Percentiles rank a stretch among this genome's conserved stretches.
Evolutionary conservation across 1,140 invertebrate species (phyloP).

Genomic region (Nomia melanderi): DNA sequence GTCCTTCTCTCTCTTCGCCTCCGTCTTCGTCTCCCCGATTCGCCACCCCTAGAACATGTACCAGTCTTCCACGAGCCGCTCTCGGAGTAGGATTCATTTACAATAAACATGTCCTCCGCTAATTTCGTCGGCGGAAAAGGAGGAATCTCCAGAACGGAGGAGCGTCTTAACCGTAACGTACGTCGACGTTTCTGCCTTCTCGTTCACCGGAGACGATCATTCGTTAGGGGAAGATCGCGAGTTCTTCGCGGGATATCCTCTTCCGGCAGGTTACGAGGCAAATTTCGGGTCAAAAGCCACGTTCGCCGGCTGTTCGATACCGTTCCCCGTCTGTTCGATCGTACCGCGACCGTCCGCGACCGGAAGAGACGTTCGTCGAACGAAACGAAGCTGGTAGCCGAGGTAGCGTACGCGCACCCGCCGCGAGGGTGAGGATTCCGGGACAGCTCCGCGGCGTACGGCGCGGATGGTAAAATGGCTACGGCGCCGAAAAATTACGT

Average conservation of each 20-base stretch:
- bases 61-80: slow-evolving; percentile 59
- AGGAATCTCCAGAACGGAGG: slow-evolving; percentile 62
- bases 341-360: background rate
- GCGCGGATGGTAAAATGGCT: background rate
- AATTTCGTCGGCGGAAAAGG: slow-evolving; percentile 74
- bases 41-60: slow-evolving; percentile 54
- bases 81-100: slow-evolving; percentile 77
- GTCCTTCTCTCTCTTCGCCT: slow-evolving; percentile 34
- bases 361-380: slow-evolving; percentile 32
- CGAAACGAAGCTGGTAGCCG: too few relatives aligned
- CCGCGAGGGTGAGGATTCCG: slow-evolving; percentile 34
- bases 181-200: slow-evolving; percentile 58
- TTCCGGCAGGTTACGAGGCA: slow-evolving; percentile 16
- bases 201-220: slow-evolving; percentile 56
- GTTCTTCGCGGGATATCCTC: slow-evolving; percentile 44
- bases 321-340: background rate
- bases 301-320: background rate
- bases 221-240: slow-evolving; percentile 46
- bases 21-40: slow-evolving; percentile 45
- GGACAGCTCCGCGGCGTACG: background rate
- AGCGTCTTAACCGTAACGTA: slow-evolving; percentile 64
- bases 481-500: slow-evolving; percentile 55
- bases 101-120: slow-evolving; percentile 80
- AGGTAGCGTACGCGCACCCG: too few relatives aligned
- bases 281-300: slow-evolving; percentile 25